Conservation (phyloP, 2,797 vertebrate genomes). For the Sphenodon punctatus region DNA sequence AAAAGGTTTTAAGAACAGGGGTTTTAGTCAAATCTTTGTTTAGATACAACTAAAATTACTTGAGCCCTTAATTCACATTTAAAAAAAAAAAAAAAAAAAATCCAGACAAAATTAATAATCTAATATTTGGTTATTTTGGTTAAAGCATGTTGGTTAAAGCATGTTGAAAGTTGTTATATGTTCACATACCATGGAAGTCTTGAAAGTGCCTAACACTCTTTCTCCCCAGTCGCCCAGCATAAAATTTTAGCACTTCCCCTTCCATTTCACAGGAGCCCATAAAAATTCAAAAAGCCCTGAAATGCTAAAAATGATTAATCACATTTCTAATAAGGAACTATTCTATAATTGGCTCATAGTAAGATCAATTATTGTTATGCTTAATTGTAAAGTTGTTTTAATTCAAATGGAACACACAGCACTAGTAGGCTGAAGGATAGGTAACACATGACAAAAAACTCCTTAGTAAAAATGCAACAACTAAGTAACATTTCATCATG, state of each 20-base stretch:
- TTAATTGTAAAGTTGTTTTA: neutral
- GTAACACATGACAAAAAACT: slow-evolving; percentile 21
- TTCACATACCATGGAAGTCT: neutral
- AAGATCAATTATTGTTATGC: neutral
- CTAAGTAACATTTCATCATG: slow-evolving; percentile 57
- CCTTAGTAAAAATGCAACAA: slow-evolving; percentile 47
- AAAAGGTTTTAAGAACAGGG: neutral
- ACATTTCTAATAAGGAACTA: neutral
- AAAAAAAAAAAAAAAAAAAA: no score
- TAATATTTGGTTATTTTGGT: neutral
- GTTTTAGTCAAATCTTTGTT: neutral
- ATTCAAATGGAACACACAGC: neutral
- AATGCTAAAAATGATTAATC: slow-evolving; percentile 15
- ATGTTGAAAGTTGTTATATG: neutral
- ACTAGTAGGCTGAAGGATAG: neutral
- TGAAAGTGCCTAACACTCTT: neutral
- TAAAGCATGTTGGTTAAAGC: neutral
- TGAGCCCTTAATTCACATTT: neutral
- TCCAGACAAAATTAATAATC: neutral
- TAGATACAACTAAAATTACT: neutral
- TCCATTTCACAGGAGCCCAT: neutral
- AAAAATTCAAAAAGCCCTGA: neutral
- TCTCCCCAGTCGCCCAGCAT: neutral
- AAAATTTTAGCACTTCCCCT: slow-evolving; percentile 20
- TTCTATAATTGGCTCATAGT: slow-evolving; percentile 23